Evolutionary conservation across 2,113 vertebrate species (phyloP).

Genomic region (Dasyornis broadbenti): DNA sequence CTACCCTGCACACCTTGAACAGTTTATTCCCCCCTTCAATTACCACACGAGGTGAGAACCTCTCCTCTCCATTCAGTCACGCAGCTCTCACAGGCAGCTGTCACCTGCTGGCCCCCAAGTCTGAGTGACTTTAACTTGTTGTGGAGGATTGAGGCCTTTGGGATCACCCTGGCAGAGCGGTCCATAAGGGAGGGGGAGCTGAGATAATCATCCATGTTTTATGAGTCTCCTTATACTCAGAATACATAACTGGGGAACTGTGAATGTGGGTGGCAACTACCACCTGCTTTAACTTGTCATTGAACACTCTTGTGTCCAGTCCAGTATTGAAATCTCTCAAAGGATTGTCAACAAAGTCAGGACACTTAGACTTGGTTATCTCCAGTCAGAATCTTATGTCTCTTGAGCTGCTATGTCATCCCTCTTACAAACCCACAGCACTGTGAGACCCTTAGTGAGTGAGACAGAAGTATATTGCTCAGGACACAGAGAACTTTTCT

Average conservation of each 20-base stretch:
- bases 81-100: not conserved
- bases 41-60: not conserved
- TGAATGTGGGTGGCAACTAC: not conserved
- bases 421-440: not conserved
- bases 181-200: not conserved
- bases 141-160: not conserved
- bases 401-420: not conserved
- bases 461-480: not conserved
- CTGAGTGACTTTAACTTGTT: not conserved
- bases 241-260: not conserved
- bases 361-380: not conserved
- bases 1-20: not conserved
- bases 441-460: not conserved
- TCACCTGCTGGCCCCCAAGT: not conserved
- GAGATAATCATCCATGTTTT: not conserved
- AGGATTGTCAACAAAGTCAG: not conserved
- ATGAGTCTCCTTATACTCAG: not conserved
- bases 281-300: not conserved
- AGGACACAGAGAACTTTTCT: not conserved
- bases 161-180: not conserved
- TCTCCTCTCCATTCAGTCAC: rapidly evolving
- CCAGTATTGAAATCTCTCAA: not conserved
- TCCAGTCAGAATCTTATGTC: not conserved
- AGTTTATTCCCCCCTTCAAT: not conserved
- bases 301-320: not conserved